Evolutionary conservation across 2,113 vertebrate genomes (phyloP), one percentile per base, ranked within the genome.

Genomic region (Nibea coibor): DNA sequence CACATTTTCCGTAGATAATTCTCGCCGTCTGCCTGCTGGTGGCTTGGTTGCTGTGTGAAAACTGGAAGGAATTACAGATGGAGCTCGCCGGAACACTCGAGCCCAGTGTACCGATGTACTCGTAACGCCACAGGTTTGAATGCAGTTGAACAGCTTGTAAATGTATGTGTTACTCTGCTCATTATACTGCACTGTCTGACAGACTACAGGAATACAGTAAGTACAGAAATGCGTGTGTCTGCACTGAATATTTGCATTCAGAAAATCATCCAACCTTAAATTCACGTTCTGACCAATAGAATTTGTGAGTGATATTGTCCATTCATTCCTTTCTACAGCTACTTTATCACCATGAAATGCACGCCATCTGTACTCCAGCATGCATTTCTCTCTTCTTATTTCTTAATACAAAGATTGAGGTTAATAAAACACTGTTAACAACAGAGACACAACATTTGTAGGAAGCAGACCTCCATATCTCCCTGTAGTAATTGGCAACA

Each of bases 1-100:
- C 86, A 88, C 81, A 81, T 78, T 90, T 91, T 89, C 81, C 81
- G 14, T 66, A 42, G 74, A 79, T 91, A 67, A 83, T 82, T 86
- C 77, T 76, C 56, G 5, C 82, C 56, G 82, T 72, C 51, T 75
- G 82, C 64, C 76, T 81, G 83, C 75, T 48, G 70, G 69, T 63
- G 35, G 69, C 58, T 47, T 48, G 70, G 69, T 63, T 42, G 69
- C 58, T 47, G 71, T 45, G 76, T 76, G 69, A 83, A 87, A 85
- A 82, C 62, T 28, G 42, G 22, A 65, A 81, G 71, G 39, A 78
- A 45, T 72, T 72, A 69, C 72, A 85, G 73, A 85, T 9, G 62
- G 72, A 39, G 70, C 70, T 76, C 72, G n/a, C 15, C 22, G 75
- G 75, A 86, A 51, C 56, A 53, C 65, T 65, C 28, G 26, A 47